Conservation (phyloP, 1,140 invertebrate species). For the Arion vulgaris region DNA sequence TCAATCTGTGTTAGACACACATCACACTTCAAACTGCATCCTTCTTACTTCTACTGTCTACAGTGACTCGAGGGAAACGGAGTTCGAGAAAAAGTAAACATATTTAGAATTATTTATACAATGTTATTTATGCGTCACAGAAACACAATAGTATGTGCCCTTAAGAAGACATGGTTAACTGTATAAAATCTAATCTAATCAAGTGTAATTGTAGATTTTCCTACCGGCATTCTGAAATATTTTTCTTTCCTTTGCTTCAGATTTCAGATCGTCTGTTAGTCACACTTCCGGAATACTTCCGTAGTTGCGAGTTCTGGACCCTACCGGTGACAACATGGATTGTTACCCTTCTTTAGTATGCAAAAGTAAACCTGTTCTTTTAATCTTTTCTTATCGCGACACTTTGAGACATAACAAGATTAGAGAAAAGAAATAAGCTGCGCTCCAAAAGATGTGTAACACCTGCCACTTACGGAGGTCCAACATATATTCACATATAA, state of each 20-base stretch:
- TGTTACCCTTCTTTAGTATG: too few species aligned
- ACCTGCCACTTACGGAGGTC: too few species aligned
- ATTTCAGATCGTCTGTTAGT: not conserved
- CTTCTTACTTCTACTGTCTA: too few species aligned
- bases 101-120: not conserved
- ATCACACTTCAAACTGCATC: too few species aligned
- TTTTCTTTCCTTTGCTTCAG: constrained; percentile 1
- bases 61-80: not conserved
- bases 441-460: too few species aligned
- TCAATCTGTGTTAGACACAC: too few species aligned
- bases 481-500: too few species aligned
- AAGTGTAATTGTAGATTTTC: not conserved
- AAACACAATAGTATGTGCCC: not conserved
- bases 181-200: not conserved
- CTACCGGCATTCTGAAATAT: not conserved
- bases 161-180: not conserved
- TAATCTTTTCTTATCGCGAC: too few species aligned
- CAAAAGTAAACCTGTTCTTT: too few species aligned
- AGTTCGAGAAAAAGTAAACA: not conserved
- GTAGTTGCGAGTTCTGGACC: not conserved
- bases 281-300: constrained; percentile 1
- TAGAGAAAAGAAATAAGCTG: too few species aligned
- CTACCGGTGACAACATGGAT: not conserved
- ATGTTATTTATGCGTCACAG: not conserved
- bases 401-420: too few species aligned